Evolutionary conservation across 2,113 vertebrate species (phyloP).

Genomic region (Ranitomeya variabilis): DNA sequence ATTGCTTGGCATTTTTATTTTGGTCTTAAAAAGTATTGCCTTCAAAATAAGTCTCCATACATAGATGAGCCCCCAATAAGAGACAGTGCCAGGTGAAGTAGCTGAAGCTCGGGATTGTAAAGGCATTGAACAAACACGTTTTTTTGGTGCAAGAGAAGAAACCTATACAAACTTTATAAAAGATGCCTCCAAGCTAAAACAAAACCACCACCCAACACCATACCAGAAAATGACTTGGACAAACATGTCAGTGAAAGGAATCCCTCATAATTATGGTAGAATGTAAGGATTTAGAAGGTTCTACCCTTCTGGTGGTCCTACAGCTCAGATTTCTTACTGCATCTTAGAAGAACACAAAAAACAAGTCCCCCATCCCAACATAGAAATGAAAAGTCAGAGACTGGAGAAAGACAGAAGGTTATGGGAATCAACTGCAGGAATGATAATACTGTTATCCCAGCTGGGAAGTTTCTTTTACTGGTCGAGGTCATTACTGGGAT

Average conservation of each 20-base stretch:
- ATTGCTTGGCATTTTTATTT: too few relatives aligned
- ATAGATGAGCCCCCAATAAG: too few relatives aligned
- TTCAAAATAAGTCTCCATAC: too few relatives aligned
- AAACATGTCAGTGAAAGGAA: too few relatives aligned
- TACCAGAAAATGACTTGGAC: background rate
- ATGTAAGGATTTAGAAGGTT: too few relatives aligned
- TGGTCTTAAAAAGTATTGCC: too few relatives aligned
- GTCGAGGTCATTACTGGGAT: slow-evolving; percentile 28
- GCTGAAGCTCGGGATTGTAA: background rate
- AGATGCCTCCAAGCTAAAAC: background rate
- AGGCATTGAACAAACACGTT: background rate
- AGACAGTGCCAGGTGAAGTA: too few relatives aligned
- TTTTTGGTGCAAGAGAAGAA: background rate
- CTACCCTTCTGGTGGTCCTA: too few relatives aligned
- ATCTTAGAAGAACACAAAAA: background rate
- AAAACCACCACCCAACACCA: background rate
- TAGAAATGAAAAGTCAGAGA: background rate
- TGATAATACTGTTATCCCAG: slow-evolving; percentile 53
- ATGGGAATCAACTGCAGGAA: slow-evolving; percentile 52
- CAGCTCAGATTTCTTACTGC: background rate
- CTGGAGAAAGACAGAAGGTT: slow-evolving; percentile 38
- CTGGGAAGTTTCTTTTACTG: slow-evolving; percentile 43
- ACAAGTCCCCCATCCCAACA: background rate
- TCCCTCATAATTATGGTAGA: too few relatives aligned
- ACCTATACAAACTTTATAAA: background rate